Base-by-base conservation (phyloP, 1,140 invertebrate species). In the Mercenaria mercenaria region DNA sequence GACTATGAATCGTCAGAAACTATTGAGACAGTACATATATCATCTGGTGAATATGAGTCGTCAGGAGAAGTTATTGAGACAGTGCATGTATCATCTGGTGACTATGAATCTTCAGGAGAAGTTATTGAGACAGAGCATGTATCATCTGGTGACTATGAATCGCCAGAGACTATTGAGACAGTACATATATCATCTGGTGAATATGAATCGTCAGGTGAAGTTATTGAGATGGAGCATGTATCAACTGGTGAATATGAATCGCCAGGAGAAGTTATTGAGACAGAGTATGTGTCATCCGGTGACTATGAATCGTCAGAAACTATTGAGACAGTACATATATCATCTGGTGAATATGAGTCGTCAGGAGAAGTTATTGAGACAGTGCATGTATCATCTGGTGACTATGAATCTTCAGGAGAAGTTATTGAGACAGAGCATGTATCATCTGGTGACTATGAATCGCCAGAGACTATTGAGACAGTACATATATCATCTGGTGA, bases 381-480 rank as follows among this genome's bases (percentile, higher is more conserved):
- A 69, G 67, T 32, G 34, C 34, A 52, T 29, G 29, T 26, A 41
- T 69, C 67, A 34, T 34, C 29, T 69, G 79, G 76, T 23, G 15
- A 41, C 43, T n/a, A n/a, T n/a, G n/a, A n/a, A n/a, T 23, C 69
- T 8, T 32, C 26, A 13, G 69, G 69, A 11, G 69, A 74, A 10
- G 23, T 34, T 8, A 37, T 18, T 10, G 43, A 10, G 18, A 18
- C 43, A 18, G 43, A 47, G 8, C 8, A 8, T 10, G 6, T 61
- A 61, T 61, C 56, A n/a, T 61, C 56, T 61, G 64, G 64, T 69
- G 32, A n/a, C n/a, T n/a, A n/a, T n/a, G n/a, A n/a, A n/a, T n/a
- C n/a, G n/a, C n/a, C n/a, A n/a, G n/a, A n/a, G n/a, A n/a, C n/a
- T n/a, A n/a, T n/a, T n/a, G n/a, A n/a, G n/a, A n/a, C n/a, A n/a